These are phyloP conservation scores for Phenganax subtilis DNA, from an alignment of 92 coral and sea anemone genomes.

Conservation along the genomic window DNA sequence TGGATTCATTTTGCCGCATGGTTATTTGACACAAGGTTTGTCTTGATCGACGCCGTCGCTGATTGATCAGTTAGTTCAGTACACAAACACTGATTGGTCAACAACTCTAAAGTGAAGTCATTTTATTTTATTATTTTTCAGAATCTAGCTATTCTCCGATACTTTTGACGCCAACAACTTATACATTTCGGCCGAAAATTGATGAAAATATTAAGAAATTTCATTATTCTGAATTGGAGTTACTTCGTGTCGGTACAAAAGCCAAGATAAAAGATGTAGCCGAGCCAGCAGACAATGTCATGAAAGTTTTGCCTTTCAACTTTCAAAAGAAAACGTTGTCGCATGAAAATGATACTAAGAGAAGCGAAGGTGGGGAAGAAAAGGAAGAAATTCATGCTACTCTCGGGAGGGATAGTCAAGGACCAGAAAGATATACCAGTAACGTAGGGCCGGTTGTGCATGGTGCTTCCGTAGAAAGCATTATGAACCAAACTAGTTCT, in stretches of 20 bases:
- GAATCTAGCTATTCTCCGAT: constrained; percentile 8
- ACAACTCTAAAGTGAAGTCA: not conserved
- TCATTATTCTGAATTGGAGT: constrained; percentile 14
- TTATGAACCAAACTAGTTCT: not conserved
- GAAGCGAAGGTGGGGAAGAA: not conserved
- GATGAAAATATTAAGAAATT: constrained; percentile 15
- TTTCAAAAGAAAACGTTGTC: not conserved
- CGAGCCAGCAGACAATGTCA: not conserved
- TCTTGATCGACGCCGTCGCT: not conserved
- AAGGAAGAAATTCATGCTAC: not conserved
- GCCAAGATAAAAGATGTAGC: not conserved
- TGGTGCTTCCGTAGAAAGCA: not conserved
- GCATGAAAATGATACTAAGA: not conserved
- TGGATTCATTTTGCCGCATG: constrained; percentile 6
- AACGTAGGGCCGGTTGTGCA: not conserved
- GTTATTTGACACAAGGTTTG: constrained; percentile 23
- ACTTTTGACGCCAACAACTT: constrained; percentile 18
- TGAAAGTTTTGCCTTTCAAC: constrained; percentile 30
- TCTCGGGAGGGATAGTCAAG: not conserved
- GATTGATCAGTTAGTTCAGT: not conserved
- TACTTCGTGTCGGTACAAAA: constrained; percentile 28
- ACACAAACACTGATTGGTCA: not conserved
- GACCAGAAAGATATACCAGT: not conserved
- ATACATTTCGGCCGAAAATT: constrained; percentile 17
- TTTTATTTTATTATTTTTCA: not conserved